Evolutionary conservation across 2,888 invertebrate species (phyloP), one percentile per base, ranked within the genome.

Genomic region (Mesochorus sp.): DNA sequence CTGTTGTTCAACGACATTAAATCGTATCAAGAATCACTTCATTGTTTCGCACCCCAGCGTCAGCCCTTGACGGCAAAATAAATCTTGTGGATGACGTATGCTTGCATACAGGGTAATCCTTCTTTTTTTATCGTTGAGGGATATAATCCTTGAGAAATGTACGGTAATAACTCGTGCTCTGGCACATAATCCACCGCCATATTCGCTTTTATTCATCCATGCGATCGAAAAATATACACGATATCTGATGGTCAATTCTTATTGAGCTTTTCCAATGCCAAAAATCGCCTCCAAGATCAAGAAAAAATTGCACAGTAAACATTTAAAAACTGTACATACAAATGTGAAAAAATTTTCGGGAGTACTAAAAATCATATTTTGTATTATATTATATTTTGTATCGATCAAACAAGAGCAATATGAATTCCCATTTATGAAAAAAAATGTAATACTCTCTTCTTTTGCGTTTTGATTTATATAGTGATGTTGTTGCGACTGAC

Each of bases 241-340:
- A 76, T 76, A 76, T 76, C 78, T 64, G 68, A 70, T 66, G 79
- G 76, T 76, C 79, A 73, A 64, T 47, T 78, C 42, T 47, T n/a
- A n/a, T n/a, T 47, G 75, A 72, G 57, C 62, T 47, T 8, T 70
- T 21, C 28, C 14, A 49, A 49, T 26, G 19, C 4, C 55, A 21
- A 47, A 24, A 51, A 34, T 53, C 59, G 44, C 44, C 24, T 39
- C 10, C 31, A 10, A 49, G 4, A 2, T 26, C 14, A 34, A 31
- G 28, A 44, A 19, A 66, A 34, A 28, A 57, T 31, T 14, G 28
- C 26, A 14, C 12, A 14, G 42, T 8, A 6, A 8, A 10, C 12
- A n/a, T n/a, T n/a, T n/a, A n/a, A n/a, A n/a, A n/a, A n/a, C n/a
- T n/a, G n/a, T n/a, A n/a, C n/a, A n/a, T n/a, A n/a, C n/a, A n/a